phyloP scores from a whole-genome alignment of 2,113 vertebrate genomes.

The Cavia porcellus region DNA sequence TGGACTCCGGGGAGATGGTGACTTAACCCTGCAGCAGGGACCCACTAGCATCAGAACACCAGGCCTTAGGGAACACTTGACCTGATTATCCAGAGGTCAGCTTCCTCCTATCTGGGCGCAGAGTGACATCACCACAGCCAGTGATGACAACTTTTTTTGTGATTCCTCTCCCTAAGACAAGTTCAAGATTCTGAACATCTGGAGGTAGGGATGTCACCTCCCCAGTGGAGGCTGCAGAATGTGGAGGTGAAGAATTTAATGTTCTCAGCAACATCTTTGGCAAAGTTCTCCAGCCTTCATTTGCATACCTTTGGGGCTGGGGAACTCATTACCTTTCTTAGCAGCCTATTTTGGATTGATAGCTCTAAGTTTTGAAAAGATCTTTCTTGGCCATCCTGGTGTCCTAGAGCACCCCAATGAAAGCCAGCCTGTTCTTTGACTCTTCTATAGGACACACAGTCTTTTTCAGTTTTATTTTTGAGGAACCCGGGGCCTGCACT shows the following conservation, averaged over 20 bases:
- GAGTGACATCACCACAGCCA: neutral
- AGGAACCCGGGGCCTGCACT: neutral
- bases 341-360: neutral
- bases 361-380: neutral
- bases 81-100: neutral
- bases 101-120: neutral
- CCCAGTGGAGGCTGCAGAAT: neutral
- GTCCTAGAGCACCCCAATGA: fast-evolving
- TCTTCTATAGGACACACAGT: neutral
- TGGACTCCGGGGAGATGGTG: neutral
- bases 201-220: neutral
- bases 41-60: neutral
- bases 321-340: neutral
- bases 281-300: neutral
- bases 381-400: neutral
- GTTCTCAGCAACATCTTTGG: neutral
- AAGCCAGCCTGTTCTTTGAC: neutral
- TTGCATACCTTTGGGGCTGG: neutral
- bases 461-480: neutral
- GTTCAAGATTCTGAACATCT: neutral
- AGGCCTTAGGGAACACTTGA: neutral
- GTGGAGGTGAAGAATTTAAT: neutral
- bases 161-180: neutral
- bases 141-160: neutral
- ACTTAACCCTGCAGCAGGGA: neutral